These are phyloP conservation scores for Clarias pachynema DNA, from an alignment of 2,797 vertebrate species.

Conservation along the genomic window DNA sequence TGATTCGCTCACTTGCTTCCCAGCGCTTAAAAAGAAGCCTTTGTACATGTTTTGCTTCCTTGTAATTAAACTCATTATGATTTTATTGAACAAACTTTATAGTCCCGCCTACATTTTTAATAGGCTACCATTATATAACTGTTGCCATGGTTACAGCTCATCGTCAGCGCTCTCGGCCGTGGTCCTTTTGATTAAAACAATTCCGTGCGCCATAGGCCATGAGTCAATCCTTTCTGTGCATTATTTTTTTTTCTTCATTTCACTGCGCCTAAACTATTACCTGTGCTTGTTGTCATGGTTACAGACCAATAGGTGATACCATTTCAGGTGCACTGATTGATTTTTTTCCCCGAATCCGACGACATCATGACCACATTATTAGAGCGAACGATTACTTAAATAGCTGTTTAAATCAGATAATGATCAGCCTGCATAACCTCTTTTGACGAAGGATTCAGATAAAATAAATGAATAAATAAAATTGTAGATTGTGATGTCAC, in stretches of 20 bases:
- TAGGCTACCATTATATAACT: background rate
- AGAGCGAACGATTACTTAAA: background rate
- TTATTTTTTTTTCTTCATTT: background rate
- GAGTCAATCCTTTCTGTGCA: background rate
- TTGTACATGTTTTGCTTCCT: background rate
- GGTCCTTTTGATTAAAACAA: background rate
- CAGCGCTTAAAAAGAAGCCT: background rate
- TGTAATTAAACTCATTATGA: background rate
- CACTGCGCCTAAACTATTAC: background rate
- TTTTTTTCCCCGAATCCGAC: background rate
- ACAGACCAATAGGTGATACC: background rate
- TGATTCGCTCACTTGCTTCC: background rate
- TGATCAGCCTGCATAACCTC: background rate
- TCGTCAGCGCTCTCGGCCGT: background rate
- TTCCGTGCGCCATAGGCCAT: background rate
- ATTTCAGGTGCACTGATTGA: background rate
- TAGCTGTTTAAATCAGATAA: background rate
- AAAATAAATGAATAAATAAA: too few relatives aligned
- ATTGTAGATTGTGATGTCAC: too few relatives aligned
- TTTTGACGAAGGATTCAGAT: background rate
- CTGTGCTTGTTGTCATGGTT: constrained; percentile 2
- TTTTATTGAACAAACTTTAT: background rate
- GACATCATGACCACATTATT: background rate
- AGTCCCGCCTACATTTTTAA: background rate
- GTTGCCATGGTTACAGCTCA: constrained; percentile 3